Percentiles rank a stretch among this genome's conserved stretches.
Conservation (phyloP, 2,888 invertebrate genomes). For the Drosophila nigricruria region DNA sequence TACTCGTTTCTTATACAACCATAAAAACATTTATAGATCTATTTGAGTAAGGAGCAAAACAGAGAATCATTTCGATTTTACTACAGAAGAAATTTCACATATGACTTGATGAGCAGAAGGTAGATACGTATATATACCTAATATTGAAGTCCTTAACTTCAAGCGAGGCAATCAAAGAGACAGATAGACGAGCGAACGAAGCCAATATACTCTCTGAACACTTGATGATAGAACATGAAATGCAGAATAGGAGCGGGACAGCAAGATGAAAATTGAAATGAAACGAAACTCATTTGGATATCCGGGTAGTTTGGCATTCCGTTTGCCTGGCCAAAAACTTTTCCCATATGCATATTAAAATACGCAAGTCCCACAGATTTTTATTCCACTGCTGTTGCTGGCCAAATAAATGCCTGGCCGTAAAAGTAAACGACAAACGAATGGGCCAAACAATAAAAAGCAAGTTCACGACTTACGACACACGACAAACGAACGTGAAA, state of each 20-base stretch:
- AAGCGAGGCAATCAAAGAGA: background rate
- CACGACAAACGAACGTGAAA: constrained; percentile 71
- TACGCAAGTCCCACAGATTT: constrained; percentile 56
- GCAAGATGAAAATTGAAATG: constrained; percentile 68
- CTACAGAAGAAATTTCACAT: background rate
- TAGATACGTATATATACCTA: background rate
- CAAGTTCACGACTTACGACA: constrained; percentile 71
- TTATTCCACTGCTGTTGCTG: constrained; percentile 38
- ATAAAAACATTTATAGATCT: background rate
- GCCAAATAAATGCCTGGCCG: constrained; percentile 75
- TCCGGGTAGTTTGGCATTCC: constrained; percentile 13
- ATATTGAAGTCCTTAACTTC: background rate
- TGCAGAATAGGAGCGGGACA: constrained; percentile 7
- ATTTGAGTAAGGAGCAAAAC: too few relatives aligned
- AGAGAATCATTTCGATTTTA: too few relatives aligned
- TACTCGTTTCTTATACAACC: background rate
- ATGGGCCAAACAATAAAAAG: constrained; percentile 72
- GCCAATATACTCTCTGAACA: background rate
- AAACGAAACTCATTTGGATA: constrained; percentile 73
- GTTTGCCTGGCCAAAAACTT: constrained; percentile 60
- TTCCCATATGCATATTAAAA: constrained; percentile 84
- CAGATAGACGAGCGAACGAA: background rate
- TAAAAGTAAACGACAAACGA: constrained; percentile 82
- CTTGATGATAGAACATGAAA: background rate
- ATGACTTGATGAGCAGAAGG: background rate